Conservation (phyloP, 2,888 invertebrate species). For the Eupithecia pulchellata region DNA sequence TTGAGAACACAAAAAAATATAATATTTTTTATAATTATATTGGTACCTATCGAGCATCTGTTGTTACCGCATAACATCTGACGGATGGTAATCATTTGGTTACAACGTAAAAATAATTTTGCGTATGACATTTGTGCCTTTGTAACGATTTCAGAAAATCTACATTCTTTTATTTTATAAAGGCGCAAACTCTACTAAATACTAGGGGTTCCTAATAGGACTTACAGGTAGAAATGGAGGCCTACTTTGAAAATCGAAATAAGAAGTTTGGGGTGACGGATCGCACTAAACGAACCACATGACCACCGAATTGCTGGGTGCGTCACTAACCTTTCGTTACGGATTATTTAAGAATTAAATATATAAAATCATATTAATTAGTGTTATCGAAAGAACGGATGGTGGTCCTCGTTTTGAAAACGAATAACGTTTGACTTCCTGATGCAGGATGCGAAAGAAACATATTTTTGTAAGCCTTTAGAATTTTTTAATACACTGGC, state of each 20-base stretch:
- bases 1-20: neutral
- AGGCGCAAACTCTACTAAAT: neutral
- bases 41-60: conserved; percentile 9
- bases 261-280: too few species aligned
- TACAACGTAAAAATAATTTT: conserved; percentile 7
- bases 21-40: neutral
- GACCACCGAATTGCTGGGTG: too few species aligned
- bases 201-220: neutral
- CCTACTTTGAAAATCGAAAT: too few species aligned
- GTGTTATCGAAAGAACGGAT: too few species aligned
- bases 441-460: neutral
- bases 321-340: too few species aligned
- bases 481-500: too few species aligned
- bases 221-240: neutral
- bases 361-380: too few species aligned
- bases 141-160: neutral
- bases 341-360: too few species aligned
- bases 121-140: neutral
- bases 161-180: neutral
- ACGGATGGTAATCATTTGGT: conserved; percentile 26
- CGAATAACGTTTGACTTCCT: too few species aligned
- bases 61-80: conserved; percentile 34
- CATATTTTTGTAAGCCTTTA: neutral
- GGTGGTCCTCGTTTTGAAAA: too few species aligned
- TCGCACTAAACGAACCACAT: too few species aligned